These are phyloP conservation scores for Chrysolina americana DNA, from an alignment of 2,888 invertebrate genomes.

Conservation along the genomic window DNA sequence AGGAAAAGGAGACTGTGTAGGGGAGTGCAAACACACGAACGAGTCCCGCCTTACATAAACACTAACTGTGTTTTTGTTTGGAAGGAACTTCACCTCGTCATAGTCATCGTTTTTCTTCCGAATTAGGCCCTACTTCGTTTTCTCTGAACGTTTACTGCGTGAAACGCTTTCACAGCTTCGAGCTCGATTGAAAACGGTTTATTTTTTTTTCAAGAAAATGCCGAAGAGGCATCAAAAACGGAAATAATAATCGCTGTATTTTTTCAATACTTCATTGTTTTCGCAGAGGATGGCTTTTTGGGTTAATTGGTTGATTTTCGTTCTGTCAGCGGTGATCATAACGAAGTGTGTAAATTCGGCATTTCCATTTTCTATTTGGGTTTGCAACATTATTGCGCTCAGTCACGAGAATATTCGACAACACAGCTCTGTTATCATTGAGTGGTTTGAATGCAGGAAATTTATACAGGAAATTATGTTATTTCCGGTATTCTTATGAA, in stretches of 20 bases:
- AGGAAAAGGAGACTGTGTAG: slow-evolving; percentile 36
- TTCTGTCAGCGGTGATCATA: too few relatives aligned
- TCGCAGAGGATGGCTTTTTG: neutral
- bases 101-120: slow-evolving; percentile 57
- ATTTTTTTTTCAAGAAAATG: slow-evolving; percentile 18
- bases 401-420: too few relatives aligned
- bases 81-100: slow-evolving; percentile 55
- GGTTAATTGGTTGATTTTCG: too few relatives aligned
- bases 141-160: slow-evolving; percentile 40
- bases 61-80: slow-evolving; percentile 60
- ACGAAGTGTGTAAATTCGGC: too few relatives aligned
- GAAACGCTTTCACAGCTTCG: slow-evolving; percentile 38
- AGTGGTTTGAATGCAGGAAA: too few relatives aligned
- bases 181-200: slow-evolving; percentile 38
- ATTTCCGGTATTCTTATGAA: too few relatives aligned
- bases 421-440: too few relatives aligned
- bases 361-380: too few relatives aligned
- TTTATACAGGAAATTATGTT: too few relatives aligned
- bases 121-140: slow-evolving; percentile 51
- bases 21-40: slow-evolving; percentile 54
- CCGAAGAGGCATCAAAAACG: neutral
- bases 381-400: too few relatives aligned
- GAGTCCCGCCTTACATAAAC: slow-evolving; percentile 61
- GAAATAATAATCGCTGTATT: neutral
- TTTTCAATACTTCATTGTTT: neutral